phyloP scores from a whole-genome alignment of 2,797 vertebrate genomes.

The Oreochromis grahami region DNA sequence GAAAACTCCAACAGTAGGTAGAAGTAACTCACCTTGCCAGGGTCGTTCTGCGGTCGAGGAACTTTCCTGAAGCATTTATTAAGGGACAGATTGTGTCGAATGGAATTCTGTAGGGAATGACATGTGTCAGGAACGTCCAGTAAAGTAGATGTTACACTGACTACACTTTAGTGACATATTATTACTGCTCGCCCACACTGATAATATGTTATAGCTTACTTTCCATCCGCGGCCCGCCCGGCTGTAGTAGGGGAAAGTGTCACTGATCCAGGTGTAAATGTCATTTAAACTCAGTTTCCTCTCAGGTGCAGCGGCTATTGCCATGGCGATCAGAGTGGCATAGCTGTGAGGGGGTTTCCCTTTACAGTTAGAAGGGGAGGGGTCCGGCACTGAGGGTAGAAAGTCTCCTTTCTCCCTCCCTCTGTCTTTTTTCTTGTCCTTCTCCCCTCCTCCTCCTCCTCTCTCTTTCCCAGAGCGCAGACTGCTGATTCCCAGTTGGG shows the following conservation, averaged over 20 bases:
- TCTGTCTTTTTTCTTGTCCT: conserved; percentile 77
- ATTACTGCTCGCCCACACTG: background rate
- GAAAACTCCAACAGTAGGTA: background rate
- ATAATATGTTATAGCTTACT: conserved; percentile 64
- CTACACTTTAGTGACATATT: background rate
- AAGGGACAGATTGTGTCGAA: conserved; percentile 96
- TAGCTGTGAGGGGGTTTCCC: conserved; percentile 97
- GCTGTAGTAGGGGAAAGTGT: conserved; percentile 94
- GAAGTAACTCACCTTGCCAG: conserved; percentile 87
- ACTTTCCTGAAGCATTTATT: conserved; percentile 99
- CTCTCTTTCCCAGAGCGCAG: conserved; percentile 83
- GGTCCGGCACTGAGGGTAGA: conserved; percentile 43
- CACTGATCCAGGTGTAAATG: conserved; percentile 99
- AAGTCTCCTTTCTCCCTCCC: conserved; percentile 82
- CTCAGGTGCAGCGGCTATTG: conserved; percentile 89
- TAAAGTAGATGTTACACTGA: background rate
- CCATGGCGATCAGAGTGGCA: conserved; percentile 94
- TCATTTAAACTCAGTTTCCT: conserved; percentile 95
- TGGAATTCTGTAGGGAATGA: conserved; percentile 85
- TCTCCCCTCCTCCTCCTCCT: conserved; percentile 66
- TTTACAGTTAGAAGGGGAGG: conserved; percentile 66
- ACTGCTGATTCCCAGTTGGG: conserved; percentile 90
- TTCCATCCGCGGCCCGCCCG: conserved; percentile 97
- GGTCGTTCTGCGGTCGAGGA: conserved; percentile 92
- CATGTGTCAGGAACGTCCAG: background rate